Evolutionary conservation across 2,888 invertebrate genomes (phyloP).

Genomic region (Coenonympha arcania): DNA sequence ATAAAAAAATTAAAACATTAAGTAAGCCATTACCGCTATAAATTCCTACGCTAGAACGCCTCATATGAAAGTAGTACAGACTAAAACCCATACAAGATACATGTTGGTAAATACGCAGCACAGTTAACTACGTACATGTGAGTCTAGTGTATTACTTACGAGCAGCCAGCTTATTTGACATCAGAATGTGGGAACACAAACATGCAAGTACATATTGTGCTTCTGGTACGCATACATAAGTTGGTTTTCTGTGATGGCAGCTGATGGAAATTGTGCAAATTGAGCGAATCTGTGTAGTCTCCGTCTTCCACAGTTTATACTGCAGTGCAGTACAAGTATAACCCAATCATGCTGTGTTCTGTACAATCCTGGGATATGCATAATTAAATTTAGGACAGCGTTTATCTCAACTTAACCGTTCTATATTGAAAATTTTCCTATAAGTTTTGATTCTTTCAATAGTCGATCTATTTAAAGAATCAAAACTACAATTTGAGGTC

Average conservation of each 20-base stretch:
- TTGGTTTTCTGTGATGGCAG: conserved; percentile 33
- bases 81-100: background rate
- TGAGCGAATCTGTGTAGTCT: conserved; percentile 10
- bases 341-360: conserved; percentile 1
- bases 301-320: conserved; percentile 1
- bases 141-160: conserved; percentile 27
- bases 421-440: background rate
- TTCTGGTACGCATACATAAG: conserved; percentile 27
- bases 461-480: no score
- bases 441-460: no score
- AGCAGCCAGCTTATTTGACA: conserved; percentile 29
- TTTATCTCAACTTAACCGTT: background rate
- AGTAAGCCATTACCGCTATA: no score
- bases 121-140: background rate
- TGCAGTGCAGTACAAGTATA: background rate
- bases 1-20: no score
- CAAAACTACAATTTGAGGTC: no score
- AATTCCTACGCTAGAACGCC: no score
- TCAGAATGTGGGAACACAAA: conserved; percentile 34
- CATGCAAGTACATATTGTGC: conserved; percentile 30
- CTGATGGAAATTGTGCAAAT: conserved; percentile 12
- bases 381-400: background rate
- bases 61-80: background rate
- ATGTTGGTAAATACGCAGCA: background rate
- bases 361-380: background rate